Conservation (phyloP, 2,113 vertebrate species). For the Sinocyclocheilus maitianheensis region DNA sequence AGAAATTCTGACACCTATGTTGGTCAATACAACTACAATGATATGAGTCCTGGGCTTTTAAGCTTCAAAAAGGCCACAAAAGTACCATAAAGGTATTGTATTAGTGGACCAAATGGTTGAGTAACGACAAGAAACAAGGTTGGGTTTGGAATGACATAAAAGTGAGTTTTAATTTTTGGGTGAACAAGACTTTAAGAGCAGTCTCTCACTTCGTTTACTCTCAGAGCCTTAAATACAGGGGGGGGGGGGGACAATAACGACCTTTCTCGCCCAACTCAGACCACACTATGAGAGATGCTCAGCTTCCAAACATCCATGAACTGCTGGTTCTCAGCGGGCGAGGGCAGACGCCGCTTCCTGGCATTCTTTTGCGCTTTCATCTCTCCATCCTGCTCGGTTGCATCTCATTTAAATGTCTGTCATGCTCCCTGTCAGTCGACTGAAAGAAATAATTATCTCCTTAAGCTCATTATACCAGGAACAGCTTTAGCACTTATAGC, state of each 20-base stretch:
- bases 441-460: slow-evolving; percentile 62
- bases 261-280: not conserved
- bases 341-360: not conserved
- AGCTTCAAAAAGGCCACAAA: not conserved
- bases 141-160: not conserved
- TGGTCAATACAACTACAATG: not conserved
- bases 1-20: not conserved
- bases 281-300: slow-evolving; percentile 14
- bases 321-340: not conserved
- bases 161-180: not conserved
- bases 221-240: not conserved
- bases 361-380: not conserved
- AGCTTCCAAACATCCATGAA: not conserved
- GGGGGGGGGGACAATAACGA: not conserved
- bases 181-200: slow-evolving; percentile 5
- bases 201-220: not conserved
- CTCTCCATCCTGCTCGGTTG: slow-evolving; percentile 9
- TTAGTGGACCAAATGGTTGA: not conserved
- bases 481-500: slow-evolving; percentile 25
- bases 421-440: slow-evolving; percentile 50
- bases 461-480: slow-evolving; percentile 61
- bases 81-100: not conserved
- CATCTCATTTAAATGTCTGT: slow-evolving; percentile 34
- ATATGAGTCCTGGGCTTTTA: not conserved
- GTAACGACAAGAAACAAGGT: not conserved